Conservation (phyloP, 2,888 invertebrate genomes). For the Synanthedon myopaeformis region DNA sequence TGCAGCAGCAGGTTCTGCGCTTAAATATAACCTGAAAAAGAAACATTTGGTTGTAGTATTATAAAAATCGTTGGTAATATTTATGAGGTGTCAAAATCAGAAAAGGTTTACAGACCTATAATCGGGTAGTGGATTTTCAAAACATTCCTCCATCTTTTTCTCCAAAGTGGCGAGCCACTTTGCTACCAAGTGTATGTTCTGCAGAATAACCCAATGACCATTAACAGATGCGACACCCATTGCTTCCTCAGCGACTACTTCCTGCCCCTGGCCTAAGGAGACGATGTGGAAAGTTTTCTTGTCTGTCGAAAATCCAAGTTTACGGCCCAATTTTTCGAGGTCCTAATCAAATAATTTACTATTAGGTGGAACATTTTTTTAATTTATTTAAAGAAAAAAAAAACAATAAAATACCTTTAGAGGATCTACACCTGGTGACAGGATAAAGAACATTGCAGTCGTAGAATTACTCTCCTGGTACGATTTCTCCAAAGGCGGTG, state of each 20-base stretch:
- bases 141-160: slow-evolving; percentile 89
- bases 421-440: slow-evolving; percentile 95
- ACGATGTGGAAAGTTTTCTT: slow-evolving; percentile 91
- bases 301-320: slow-evolving; percentile 82
- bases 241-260: slow-evolving; percentile 89
- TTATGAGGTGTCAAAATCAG: not conserved
- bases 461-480: slow-evolving; percentile 86
- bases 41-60: slow-evolving; percentile 32
- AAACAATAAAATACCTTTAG: slow-evolving; percentile 72
- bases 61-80: slow-evolving; percentile 7
- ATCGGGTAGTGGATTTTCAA: slow-evolving; percentile 73
- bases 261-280: slow-evolving; percentile 95
- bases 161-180: slow-evolving; percentile 90
- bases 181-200: slow-evolving; percentile 92
- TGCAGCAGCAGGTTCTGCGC: slow-evolving; percentile 86
- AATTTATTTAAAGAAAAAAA: not conserved
- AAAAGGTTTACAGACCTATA: slow-evolving; percentile 49
- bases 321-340: slow-evolving; percentile 86
- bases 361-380: slow-evolving; percentile 6
- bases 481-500: slow-evolving; percentile 86
- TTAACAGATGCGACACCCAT: slow-evolving; percentile 79
- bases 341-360: slow-evolving; percentile 61
- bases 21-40: slow-evolving; percentile 76
- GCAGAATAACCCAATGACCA: slow-evolving; percentile 94
- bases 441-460: slow-evolving; percentile 93